A percentile compares a stretch with the other conserved stretches of the same genome.
Conservation (phyloP, 1,140 invertebrate species). For the Drosophila ohnishii region DNA sequence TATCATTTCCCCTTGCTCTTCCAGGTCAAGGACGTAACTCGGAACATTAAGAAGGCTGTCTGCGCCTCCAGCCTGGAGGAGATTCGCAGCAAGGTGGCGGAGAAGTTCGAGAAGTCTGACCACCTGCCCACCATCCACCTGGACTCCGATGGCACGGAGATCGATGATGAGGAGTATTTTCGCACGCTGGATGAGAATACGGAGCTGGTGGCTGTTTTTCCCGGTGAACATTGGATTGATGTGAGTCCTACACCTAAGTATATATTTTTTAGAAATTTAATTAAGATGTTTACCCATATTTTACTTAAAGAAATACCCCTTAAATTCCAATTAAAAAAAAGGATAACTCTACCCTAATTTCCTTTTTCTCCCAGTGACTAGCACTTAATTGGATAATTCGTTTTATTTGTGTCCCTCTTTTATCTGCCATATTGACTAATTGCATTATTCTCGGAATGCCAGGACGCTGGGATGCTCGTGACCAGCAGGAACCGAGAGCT, state of each 20-base stretch:
- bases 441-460: constrained; percentile 20
- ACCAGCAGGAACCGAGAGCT: not conserved
- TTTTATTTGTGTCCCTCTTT: constrained; percentile 26
- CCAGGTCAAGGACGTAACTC: constrained; percentile 86
- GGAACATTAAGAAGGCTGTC: constrained; percentile 91
- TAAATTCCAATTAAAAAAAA: not conserved
- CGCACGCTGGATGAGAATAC: constrained; percentile 92
- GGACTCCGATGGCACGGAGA: constrained; percentile 93
- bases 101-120: constrained; percentile 87
- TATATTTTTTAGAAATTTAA: too few relatives aligned
- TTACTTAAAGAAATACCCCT: not conserved
- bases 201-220: constrained; percentile 90
- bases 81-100: constrained; percentile 87
- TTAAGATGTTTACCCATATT: not conserved
- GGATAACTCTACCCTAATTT: not conserved
- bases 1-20: constrained; percentile 44
- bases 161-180: constrained; percentile 95
- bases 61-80: constrained; percentile 90
- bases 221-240: constrained; percentile 89
- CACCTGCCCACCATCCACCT: constrained; percentile 89
- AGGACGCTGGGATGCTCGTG: constrained; percentile 1
- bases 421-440: constrained; percentile 46
- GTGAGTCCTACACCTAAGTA: constrained; percentile 51
- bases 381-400: constrained; percentile 38
- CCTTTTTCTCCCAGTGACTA: constrained; percentile 5